Evolutionary conservation across 2,888 invertebrate species (phyloP), one percentile per base, ranked within the genome.

Genomic region (Clepsis dumicolana): DNA sequence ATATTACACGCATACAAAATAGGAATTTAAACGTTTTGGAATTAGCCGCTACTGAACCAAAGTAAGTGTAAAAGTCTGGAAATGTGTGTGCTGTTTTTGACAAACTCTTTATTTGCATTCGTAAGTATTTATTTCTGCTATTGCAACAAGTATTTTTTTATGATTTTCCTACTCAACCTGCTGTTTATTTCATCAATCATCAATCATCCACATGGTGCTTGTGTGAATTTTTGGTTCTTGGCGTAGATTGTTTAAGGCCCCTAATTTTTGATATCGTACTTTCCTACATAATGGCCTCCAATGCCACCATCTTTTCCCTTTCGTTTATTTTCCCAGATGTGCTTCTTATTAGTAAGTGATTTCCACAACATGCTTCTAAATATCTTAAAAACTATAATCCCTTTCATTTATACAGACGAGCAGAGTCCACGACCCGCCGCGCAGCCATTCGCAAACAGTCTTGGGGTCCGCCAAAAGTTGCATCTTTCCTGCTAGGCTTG

Each of bases 401-500:
- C 1, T 44, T 7, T 44, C 18, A 44, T n/a, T 48, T 48, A 12
- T 48, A 21, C 12, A 94, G 94, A 67, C 90, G 89, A 16, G 74
- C 89, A 5, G 92, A 90, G 69, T 84, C 89, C 0, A 74, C 84
- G 1, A 68, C 85, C 1, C 88, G 91, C 16, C 84, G 86, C 25
- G 56, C 78, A 0, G 80, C 80, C 0, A 63, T 78, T 0, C 82
- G 87, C 38, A 87, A 84, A 44, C 10, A 79, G 1, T 86, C 91
- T 0, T 89, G 85, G 80, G 93, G 88, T 1, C 90, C 89, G 0
- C 91, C 92, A 0, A 82, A 87, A 2, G 83, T 90, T 0, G 93
- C 93, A 0, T 92, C 93, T 0, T 93, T 94, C 72, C 74, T 94
- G 21, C 81, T 93, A 0, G 93, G 93, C 0, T 72, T 94, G 21